Evolutionary conservation across 2,797 vertebrate species (phyloP).

Genomic region (Pseudochirops corinnae): DNA sequence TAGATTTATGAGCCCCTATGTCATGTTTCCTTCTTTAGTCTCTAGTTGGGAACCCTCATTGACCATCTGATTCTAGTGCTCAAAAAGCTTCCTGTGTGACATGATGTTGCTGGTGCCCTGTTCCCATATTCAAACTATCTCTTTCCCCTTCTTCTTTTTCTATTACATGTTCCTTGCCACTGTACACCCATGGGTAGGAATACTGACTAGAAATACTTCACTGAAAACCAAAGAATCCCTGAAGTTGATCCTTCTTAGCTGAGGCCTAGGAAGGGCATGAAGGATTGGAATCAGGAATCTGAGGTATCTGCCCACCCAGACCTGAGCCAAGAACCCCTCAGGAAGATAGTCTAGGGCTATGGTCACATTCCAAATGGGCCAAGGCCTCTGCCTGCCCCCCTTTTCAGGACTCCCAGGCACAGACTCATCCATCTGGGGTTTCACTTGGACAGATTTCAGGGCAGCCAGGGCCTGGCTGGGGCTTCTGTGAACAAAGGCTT

Average conservation of each 20-base stretch:
- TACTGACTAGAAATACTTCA: not conserved
- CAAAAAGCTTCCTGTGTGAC: not conserved
- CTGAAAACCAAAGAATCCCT: not conserved
- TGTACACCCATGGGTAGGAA: not conserved
- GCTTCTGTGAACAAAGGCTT: slow-evolving; percentile 42
- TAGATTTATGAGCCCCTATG: not conserved
- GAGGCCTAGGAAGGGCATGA: not conserved
- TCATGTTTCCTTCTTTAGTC: not conserved
- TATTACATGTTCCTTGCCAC: not conserved
- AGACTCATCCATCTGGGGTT: slow-evolving; percentile 19
- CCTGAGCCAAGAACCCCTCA: not conserved
- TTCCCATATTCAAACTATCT: not conserved
- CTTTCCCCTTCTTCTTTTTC: not conserved
- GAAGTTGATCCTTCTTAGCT: not conserved
- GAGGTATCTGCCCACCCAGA: not conserved
- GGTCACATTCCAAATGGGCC: not conserved
- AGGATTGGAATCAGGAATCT: not conserved
- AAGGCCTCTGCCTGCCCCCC: not conserved
- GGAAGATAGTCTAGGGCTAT: not conserved
- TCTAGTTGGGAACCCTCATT: not conserved
- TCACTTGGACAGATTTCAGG: slow-evolving; percentile 27
- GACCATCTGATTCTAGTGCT: not conserved
- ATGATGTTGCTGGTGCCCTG: not conserved
- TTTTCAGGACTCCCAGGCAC: not conserved
- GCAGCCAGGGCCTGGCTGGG: not conserved